Evolutionary conservation across 2,888 invertebrate genomes (phyloP), one percentile per base, ranked within the genome.

Genomic region (Petrophora chlorosata): DNA sequence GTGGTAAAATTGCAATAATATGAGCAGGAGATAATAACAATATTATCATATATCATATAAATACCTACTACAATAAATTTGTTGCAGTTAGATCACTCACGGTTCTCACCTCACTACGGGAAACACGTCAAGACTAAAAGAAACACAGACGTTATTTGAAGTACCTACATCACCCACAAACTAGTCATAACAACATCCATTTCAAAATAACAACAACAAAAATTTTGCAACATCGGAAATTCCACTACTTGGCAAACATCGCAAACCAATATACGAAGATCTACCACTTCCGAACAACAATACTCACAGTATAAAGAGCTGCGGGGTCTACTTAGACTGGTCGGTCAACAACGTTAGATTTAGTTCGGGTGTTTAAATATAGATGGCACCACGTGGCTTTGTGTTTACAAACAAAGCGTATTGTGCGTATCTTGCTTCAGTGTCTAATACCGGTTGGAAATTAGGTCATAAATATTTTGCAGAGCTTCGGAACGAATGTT

Each of bases 371-470:
- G 34, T 34, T 39, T 40, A 49, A 29, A 29, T 17, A 61, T 12
- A 69, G 68, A 63, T 63, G 65, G 59, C 59, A 61, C 67, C 64
- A 64, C 61, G 46, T 40, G 53, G 34, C 25, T 53, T 53, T 58
- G 7, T 65, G 64, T 67, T 69, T 68, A 64, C 61, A 46, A 61
- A 67, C 59, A 65, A 41, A 25, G 36, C 14, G n/a, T 25, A 42
- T 42, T 26, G 23, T 43, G 39, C 38, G 40, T 34, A 36, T 30
- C 32, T 34, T 33, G 9, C n/a, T 23, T 23, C 8, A 23, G 7
- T 23, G 23, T 25, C 10, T 25, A 10, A 5, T 10, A n/a, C n/a
- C n/a, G n/a, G n/a, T n/a, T n/a, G n/a, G n/a, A n/a, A n/a, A n/a
- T n/a, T n/a, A n/a, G n/a, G n/a, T n/a, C n/a, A n/a, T n/a, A n/a